These are phyloP conservation scores for Chaetogeoica ovagalla DNA, from an alignment of 2,888 invertebrate genomes.

Conservation along the genomic window DNA sequence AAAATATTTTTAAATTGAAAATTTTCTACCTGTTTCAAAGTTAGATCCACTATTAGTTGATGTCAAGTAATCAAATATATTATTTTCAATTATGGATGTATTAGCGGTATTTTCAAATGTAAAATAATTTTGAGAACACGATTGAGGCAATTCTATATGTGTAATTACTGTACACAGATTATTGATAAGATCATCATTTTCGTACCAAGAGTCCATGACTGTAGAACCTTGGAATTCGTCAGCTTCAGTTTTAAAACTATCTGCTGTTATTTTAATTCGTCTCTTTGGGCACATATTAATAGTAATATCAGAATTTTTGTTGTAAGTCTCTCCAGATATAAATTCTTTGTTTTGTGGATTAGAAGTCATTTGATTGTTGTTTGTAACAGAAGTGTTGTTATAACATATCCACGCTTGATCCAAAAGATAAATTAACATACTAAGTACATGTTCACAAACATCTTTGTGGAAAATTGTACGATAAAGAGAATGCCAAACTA, in stretches of 20 bases:
- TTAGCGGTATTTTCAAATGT: background rate
- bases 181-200: slow-evolving; percentile 73
- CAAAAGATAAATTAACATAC: slow-evolving; percentile 81
- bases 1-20: background rate
- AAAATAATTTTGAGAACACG: slow-evolving; percentile 21
- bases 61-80: slow-evolving; percentile 8
- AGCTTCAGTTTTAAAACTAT: background rate
- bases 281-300: background rate
- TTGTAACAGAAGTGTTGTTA: background rate
- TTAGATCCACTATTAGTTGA: background rate
- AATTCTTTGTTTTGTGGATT: slow-evolving; percentile 15
- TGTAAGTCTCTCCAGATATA: background rate
- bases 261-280: slow-evolving; percentile 2
- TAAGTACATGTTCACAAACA: slow-evolving; percentile 85
- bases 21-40: background rate
- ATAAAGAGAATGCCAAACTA: slow-evolving; percentile 79
- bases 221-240: background rate
- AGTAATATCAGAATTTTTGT: background rate
- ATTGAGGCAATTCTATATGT: slow-evolving; percentile 55
- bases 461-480: slow-evolving; percentile 76
- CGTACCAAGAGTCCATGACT: slow-evolving; percentile 67
- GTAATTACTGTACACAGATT: slow-evolving; percentile 74
- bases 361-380: background rate
- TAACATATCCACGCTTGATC: slow-evolving; percentile 60
- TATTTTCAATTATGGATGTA: background rate